Evolutionary conservation across 1,140 invertebrate genomes (phyloP).

Genomic region (Tetragonula clypearis): DNA sequence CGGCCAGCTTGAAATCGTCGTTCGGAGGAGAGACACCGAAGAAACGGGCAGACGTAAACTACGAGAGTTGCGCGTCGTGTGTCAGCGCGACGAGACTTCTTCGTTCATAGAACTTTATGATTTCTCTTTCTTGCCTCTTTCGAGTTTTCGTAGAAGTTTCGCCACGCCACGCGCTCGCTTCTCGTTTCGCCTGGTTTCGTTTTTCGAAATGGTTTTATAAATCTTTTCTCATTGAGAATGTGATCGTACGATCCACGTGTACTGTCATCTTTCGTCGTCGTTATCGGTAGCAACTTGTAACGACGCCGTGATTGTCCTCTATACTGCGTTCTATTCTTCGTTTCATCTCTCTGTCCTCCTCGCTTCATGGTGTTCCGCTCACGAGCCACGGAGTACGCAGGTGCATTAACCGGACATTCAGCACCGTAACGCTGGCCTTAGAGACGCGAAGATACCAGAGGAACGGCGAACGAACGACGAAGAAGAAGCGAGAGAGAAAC

Average conservation of each 20-base stretch:
- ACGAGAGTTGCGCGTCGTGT: background rate
- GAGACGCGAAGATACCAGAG: constrained; percentile 51
- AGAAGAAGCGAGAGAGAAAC: constrained; percentile 35
- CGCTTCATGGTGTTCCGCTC: constrained; percentile 64
- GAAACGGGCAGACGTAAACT: background rate
- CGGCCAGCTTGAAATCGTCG: background rate
- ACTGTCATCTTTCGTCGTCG: constrained; percentile 6
- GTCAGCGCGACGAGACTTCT: too few relatives aligned
- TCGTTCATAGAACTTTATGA: background rate
- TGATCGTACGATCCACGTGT: constrained; percentile 27
- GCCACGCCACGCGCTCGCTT: background rate
- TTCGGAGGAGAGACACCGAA: background rate
- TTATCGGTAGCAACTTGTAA: constrained; percentile 49
- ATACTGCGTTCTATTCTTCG: constrained; percentile 54
- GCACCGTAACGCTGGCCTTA: constrained; percentile 74
- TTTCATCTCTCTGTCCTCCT: constrained; percentile 47
- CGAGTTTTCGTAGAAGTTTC: too few relatives aligned
- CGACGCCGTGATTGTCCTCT: constrained; percentile 56
- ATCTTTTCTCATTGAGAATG: background rate
- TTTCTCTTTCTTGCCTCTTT: background rate
- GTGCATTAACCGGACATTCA: constrained; percentile 80
- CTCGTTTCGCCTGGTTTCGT: background rate
- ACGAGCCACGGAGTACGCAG: constrained; percentile 72
- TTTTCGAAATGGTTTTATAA: background rate
- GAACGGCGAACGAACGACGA: constrained; percentile 21